Base-by-base conservation (phyloP, 2,797 vertebrate species). In the Neostethus bicornis region DNA sequence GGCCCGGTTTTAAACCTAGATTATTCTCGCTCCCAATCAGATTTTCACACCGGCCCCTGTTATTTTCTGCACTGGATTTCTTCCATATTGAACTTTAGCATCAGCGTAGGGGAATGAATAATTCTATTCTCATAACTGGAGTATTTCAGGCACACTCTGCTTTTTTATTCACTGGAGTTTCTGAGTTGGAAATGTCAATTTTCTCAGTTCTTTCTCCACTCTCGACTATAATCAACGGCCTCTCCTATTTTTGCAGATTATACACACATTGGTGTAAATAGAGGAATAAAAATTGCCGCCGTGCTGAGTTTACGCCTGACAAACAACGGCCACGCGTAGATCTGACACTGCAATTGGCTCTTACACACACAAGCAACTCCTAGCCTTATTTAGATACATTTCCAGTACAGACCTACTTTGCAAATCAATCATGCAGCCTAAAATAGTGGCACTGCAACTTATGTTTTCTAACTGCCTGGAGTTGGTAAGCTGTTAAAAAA, bases 351-450 rank as follows among this genome's bases (percentile, higher is more conserved):
- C 87, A 83, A 85, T 89, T 85, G 83, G 77, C 79, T 81, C 79
- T 80, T 80, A 79, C 80, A 84, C 81, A 85, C 78, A 84, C 68
- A 77, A 69, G 76, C 85, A 85, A 88, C 85, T 80, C 81, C 76
- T 66, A 32, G 66, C 78, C 75, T 77, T 84, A 80, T 83, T 84
- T 85, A 79, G 77, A 85, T 83, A 83, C 70, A 80, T 90, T 88
- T 83, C 78, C 77, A 79, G 77, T 79, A 81, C 84, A 85, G 84
- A 76, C 80, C 84, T 87, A 86, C 89, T 90, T 90, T 87, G 80
- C 74, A 83, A 89, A 90, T 90, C 85, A 89, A 85, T 87, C 87
- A 88, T 85, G 84, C 81, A 37, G 84, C 85, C 89, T 86, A 88
- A 90, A 92, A 91, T 84, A 84, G 81, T 79, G 84, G 77, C 77